These are phyloP conservation scores for Dolichallabes microphthalmus DNA, from an alignment of 2,113 vertebrate genomes.

Conservation along the genomic window DNA sequence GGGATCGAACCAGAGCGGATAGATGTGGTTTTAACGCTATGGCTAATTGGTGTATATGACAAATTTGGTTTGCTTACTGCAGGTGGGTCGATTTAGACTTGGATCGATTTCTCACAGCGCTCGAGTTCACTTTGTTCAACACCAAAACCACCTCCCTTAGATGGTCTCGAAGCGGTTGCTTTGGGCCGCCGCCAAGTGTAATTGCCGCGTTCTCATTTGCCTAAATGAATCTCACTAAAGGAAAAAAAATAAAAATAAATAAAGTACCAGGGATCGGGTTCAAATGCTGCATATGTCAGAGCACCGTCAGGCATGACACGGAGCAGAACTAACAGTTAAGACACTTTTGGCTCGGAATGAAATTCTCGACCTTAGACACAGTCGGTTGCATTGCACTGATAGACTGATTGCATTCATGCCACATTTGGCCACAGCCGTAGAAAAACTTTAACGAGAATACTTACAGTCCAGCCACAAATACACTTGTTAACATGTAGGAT, in stretches of 20 bases:
- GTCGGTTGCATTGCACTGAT: background rate
- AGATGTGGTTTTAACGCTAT: too few relatives aligned
- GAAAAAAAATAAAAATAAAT: background rate
- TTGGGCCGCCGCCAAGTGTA: background rate
- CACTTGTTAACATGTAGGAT: background rate
- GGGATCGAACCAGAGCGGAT: too few relatives aligned
- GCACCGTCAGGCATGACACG: background rate
- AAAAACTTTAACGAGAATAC: background rate
- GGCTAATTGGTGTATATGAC: too few relatives aligned
- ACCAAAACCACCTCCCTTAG: background rate
- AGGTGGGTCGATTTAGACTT: background rate
- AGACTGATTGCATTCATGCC: background rate
- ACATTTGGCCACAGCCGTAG: background rate
- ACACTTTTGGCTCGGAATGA: background rate
- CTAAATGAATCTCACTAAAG: background rate
- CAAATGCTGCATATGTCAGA: background rate
- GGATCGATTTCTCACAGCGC: background rate
- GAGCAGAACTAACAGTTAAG: background rate
- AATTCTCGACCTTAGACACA: background rate
- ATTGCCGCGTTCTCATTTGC: background rate
- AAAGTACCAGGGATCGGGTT: background rate
- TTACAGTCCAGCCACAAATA: background rate
- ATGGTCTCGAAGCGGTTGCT: background rate
- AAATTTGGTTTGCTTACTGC: background rate
- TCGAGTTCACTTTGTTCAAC: background rate